Conservation (phyloP, 2,888 invertebrate genomes). For the Cenopis cana region DNA sequence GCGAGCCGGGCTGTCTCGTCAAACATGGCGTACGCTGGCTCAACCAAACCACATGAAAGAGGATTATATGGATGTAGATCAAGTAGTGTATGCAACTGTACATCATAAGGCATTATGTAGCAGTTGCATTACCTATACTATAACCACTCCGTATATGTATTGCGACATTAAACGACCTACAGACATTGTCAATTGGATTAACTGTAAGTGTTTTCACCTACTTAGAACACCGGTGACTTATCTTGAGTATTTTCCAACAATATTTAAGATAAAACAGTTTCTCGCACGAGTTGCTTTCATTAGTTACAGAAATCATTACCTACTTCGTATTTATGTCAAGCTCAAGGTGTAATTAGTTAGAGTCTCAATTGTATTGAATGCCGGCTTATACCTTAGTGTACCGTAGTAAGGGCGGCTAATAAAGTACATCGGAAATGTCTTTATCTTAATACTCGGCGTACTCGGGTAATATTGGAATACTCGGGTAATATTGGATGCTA, state of each 20-base stretch:
- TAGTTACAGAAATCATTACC: neutral
- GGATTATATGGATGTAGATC: no score
- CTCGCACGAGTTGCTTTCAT: slow-evolving; percentile 25
- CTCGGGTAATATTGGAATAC: slow-evolving; percentile 2
- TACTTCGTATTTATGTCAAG: slow-evolving; percentile 3
- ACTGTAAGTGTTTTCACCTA: slow-evolving; percentile 41
- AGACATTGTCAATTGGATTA: slow-evolving; percentile 16
- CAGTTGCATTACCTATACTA: no score
- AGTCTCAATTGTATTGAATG: neutral
- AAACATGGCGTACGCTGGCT: no score
- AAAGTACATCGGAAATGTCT: slow-evolving; percentile 20
- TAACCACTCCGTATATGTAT: neutral
- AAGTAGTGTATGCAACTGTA: no score
- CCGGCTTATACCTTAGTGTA: neutral
- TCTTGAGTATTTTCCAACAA: slow-evolving; percentile 16
- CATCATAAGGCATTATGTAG: no score
- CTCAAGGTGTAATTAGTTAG: no score
- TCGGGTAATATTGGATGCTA: slow-evolving; percentile 16
- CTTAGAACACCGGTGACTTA: slow-evolving; percentile 20
- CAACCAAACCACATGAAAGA: no score
- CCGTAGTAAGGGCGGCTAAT: slow-evolving; percentile 14
- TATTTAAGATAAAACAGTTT: slow-evolving; percentile 21
- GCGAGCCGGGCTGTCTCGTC: no score
- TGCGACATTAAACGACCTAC: slow-evolving; percentile 5
- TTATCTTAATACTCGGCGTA: no score